Conservation (phyloP, 2,113 vertebrate species). For the Labeo rohita region DNA sequence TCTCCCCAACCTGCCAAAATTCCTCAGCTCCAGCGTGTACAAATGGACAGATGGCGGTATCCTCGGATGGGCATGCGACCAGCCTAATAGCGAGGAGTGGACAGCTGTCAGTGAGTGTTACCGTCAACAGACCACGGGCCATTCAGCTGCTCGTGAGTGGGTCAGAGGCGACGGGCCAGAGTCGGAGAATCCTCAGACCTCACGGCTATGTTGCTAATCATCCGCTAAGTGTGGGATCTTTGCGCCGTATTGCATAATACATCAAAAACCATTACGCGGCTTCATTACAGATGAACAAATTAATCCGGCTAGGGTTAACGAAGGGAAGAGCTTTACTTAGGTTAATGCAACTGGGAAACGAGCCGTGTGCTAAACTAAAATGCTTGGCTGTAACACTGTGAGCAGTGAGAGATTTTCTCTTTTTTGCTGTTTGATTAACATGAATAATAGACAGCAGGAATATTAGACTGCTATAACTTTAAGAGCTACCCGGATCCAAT, state of each 20-base stretch:
- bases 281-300: slow-evolving; percentile 12
- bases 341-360: background rate
- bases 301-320: background rate
- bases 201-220: background rate
- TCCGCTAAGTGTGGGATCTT: slow-evolving; percentile 11
- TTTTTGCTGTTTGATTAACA: too few relatives aligned
- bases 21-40: slow-evolving; percentile 18
- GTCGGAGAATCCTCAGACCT: slow-evolving; percentile 13
- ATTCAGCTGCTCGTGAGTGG: slow-evolving; percentile 51
- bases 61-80: slow-evolving; percentile 44
- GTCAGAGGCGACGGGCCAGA: background rate
- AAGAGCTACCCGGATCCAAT: too few relatives aligned
- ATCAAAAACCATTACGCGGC: slow-evolving; percentile 5
- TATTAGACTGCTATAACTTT: too few relatives aligned
- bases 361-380: background rate
- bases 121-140: slow-evolving; percentile 43
- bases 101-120: slow-evolving; percentile 55
- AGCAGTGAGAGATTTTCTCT: too few relatives aligned
- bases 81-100: slow-evolving; percentile 49
- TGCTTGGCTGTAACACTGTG: background rate
- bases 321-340: background rate
- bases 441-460: too few relatives aligned
- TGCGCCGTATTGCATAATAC: slow-evolving; percentile 7
- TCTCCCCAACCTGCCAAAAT: background rate
- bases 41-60: slow-evolving; percentile 52